A percentile compares a stretch with the other conserved stretches of the same genome.
Conservation (phyloP, 2,113 vertebrate genomes). For the Oreochromis spilurus region DNA sequence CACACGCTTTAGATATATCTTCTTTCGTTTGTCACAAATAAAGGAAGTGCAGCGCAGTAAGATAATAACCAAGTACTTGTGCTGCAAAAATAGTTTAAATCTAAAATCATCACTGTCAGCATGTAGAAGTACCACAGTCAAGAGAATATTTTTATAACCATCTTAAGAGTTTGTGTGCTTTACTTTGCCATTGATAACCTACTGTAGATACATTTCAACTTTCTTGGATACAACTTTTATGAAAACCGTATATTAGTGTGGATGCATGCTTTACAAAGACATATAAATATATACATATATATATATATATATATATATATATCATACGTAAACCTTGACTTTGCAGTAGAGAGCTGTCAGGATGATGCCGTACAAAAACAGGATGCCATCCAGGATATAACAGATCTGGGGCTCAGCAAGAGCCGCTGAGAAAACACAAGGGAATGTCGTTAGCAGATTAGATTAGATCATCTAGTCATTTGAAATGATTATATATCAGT, state of each 20-base stretch:
- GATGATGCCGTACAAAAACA: constrained; percentile 83
- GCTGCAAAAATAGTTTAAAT: neutral
- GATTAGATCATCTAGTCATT: accelerated
- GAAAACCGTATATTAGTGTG: accelerated
- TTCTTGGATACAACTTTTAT: neutral
- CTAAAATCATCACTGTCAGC: neutral
- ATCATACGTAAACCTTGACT: constrained; percentile 73
- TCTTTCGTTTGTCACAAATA: neutral
- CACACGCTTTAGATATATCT: neutral
- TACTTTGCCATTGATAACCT: neutral
- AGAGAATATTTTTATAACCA: neutral
- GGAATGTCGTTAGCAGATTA: neutral
- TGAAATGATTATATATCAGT: neutral
- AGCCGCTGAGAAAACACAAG: constrained; percentile 44
- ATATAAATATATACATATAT: accelerated
- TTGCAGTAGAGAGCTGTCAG: constrained; percentile 85
- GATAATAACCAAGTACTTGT: neutral
- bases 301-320: accelerated
- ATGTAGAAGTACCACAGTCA: neutral
- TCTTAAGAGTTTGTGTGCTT: neutral
- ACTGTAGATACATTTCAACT: neutral
- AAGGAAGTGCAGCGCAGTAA: neutral
- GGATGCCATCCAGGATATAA: constrained; percentile 81
- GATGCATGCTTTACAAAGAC: neutral
- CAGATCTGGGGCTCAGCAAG: constrained; percentile 75